Evolutionary conservation across 2,797 vertebrate species (phyloP).

Genomic region (Ataeniobius toweri): DNA sequence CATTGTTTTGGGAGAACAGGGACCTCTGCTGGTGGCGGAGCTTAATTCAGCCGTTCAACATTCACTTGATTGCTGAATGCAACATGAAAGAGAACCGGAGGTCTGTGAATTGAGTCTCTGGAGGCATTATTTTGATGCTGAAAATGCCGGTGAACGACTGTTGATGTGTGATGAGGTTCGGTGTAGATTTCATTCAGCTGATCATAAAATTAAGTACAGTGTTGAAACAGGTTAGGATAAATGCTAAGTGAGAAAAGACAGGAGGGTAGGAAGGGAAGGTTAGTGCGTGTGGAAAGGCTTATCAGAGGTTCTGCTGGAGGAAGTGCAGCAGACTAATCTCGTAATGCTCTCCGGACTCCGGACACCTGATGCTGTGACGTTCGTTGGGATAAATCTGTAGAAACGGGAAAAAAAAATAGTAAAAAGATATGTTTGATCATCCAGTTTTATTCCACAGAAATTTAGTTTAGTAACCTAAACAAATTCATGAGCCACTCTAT

Average conservation of each 20-base stretch:
- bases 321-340: conserved; percentile 97
- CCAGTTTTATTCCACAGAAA: not conserved
- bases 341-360: conserved; percentile 96
- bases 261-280: conserved; percentile 4
- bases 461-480: not conserved
- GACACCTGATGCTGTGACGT: conserved; percentile 97
- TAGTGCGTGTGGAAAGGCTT: conserved; percentile 21
- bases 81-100: conserved; percentile 3
- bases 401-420: not conserved
- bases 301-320: conserved; percentile 96
- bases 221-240: conserved; percentile 29
- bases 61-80: conserved; percentile 16
- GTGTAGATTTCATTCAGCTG: conserved; percentile 31
- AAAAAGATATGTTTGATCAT: not conserved
- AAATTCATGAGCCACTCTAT: not conserved
- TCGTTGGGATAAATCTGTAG: conserved; percentile 94
- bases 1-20: conserved; percentile 22
- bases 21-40: conserved; percentile 22
- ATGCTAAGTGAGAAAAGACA: conserved; percentile 20
- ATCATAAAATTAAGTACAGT: conserved; percentile 31
- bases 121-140: conserved; percentile 6
- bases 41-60: conserved; percentile 2
- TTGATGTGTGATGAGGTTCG: conserved; percentile 47
- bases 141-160: conserved; percentile 16
- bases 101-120: not conserved